phyloP scores from a whole-genome alignment of 2,888 invertebrate genomes.

The Drosophila bunnanda region DNA sequence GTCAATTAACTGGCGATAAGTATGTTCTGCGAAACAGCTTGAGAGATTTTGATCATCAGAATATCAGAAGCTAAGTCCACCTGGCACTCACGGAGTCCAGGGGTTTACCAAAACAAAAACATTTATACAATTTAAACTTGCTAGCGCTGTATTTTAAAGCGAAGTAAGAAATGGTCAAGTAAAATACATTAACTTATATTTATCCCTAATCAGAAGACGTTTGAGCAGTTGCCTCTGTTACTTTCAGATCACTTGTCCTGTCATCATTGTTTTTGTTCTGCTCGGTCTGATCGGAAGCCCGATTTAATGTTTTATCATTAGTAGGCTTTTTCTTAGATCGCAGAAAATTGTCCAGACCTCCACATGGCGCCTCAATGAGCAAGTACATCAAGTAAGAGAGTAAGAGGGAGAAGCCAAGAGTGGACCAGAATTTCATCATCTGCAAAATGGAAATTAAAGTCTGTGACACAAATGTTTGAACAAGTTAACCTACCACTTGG shows the following conservation, averaged over 20 bases:
- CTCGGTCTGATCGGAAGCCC: neutral
- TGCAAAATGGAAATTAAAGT: neutral
- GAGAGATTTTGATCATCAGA: neutral
- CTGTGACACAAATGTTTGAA: neutral
- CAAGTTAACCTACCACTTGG: slow-evolving; percentile 4
- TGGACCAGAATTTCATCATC: slow-evolving; percentile 6
- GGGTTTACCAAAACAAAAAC: neutral
- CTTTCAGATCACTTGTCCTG: neutral
- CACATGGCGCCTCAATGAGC: slow-evolving; percentile 26
- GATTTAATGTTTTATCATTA: neutral
- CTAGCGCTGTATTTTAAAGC: neutral
- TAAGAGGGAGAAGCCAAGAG: slow-evolving; percentile 2
- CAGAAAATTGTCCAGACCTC: slow-evolving; percentile 1
- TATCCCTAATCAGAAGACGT: neutral
- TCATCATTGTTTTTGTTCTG: neutral
- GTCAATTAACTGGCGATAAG: neutral
- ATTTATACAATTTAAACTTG: neutral
- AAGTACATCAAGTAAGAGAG: slow-evolving; percentile 31
- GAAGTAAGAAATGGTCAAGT: neutral
- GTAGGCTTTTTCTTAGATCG: neutral
- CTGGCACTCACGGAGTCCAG: neutral
- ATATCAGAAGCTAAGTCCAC: neutral
- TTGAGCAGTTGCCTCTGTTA: neutral
- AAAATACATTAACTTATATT: neutral
- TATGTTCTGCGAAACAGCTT: neutral